Evolutionary conservation across 2,113 vertebrate genomes (phyloP).

Genomic region (Rafetus swinhoei): DNA sequence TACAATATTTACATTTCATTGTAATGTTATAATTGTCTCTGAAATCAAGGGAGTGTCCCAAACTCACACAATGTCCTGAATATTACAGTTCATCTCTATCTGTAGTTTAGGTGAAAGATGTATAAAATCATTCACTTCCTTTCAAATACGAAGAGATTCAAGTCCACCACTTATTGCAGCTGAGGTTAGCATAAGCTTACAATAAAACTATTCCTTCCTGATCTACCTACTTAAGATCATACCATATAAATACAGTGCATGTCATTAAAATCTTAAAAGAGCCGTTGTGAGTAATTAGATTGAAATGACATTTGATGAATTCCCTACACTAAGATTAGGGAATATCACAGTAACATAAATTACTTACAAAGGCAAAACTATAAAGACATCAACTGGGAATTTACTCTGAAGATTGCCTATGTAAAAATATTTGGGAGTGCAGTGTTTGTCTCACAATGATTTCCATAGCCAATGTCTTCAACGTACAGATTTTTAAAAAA

Average conservation of each 20-base stretch:
- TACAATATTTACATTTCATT: slow-evolving; percentile 11
- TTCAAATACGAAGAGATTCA: background rate
- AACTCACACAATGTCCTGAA: background rate
- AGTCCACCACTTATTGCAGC: slow-evolving; percentile 19
- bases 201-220: slow-evolving; percentile 52
- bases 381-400: slow-evolving; percentile 10
- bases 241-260: background rate
- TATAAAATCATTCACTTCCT: background rate
- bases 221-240: slow-evolving; percentile 38
- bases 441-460: background rate
- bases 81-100: background rate
- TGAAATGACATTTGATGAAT: slow-evolving; percentile 34
- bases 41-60: slow-evolving; percentile 2
- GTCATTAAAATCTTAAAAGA: slow-evolving; percentile 50
- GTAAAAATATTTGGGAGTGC: background rate
- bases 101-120: background rate
- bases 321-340: slow-evolving; percentile 18
- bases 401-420: background rate
- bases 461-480: background rate
- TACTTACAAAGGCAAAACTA: slow-evolving; percentile 15
- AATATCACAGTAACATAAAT: slow-evolving; percentile 39
- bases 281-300: slow-evolving; percentile 55
- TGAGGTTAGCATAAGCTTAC: slow-evolving; percentile 13
- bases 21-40: background rate
- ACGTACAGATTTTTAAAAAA: background rate